A percentile compares a stretch with the other conserved stretches of the same genome.
Evolutionary conservation across 2,888 invertebrate species (phyloP).

Genomic region (Acronicta psi): DNA sequence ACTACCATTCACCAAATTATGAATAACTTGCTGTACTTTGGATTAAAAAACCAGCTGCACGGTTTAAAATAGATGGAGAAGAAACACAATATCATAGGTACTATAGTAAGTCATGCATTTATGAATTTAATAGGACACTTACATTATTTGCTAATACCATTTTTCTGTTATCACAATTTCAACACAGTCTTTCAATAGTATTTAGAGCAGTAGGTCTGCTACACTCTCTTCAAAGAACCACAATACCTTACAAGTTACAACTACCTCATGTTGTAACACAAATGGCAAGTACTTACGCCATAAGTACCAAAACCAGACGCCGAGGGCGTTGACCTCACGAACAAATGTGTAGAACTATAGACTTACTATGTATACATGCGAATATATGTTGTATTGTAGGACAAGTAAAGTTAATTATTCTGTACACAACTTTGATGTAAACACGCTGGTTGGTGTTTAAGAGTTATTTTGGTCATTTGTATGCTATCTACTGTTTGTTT

Average conservation of each 20-base stretch:
- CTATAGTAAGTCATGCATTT: too few relatives aligned
- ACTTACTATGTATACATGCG: slow-evolving; percentile 33
- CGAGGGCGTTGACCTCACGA: slow-evolving; percentile 41
- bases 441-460: slow-evolving; percentile 5
- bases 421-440: slow-evolving; percentile 10
- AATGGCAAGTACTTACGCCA: slow-evolving; percentile 23
- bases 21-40: too few relatives aligned
- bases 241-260: slow-evolving; percentile 30
- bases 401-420: slow-evolving; percentile 22
- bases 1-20: too few relatives aligned
- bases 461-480: slow-evolving; percentile 21
- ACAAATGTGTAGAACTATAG: slow-evolving; percentile 41
- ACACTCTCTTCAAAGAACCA: slow-evolving; percentile 10
- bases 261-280: slow-evolving; percentile 36
- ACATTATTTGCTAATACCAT: too few relatives aligned
- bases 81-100: too few relatives aligned
- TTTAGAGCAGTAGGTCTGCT: slow-evolving; percentile 5
- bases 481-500: slow-evolving; percentile 19
- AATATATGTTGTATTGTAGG: slow-evolving; percentile 33
- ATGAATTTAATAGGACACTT: too few relatives aligned
- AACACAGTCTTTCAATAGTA: background rate
- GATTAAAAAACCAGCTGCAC: too few relatives aligned
- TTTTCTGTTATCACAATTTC: too few relatives aligned
- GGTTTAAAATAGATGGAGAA: too few relatives aligned
- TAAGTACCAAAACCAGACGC: slow-evolving; percentile 54